A percentile compares a stretch with the other conserved stretches of the same genome.
Conservation (phyloP, 35 echinoderm and acorn worm species). For the Apostichopus japonicus region DNA sequence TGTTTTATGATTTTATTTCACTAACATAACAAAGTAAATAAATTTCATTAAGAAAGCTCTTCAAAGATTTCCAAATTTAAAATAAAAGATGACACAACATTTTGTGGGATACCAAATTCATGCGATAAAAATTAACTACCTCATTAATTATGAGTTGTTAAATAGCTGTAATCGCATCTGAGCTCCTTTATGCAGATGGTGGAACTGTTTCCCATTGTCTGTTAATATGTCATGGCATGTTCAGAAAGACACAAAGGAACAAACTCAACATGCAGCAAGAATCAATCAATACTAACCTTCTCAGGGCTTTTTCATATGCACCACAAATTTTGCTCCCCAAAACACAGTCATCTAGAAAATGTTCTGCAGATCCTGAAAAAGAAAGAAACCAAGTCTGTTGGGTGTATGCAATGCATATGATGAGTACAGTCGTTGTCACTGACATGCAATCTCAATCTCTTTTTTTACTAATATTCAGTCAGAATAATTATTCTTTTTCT, state of each 20-base stretch:
- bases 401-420: not conserved
- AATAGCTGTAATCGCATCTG: not conserved
- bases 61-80: no score
- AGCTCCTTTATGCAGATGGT: not conserved
- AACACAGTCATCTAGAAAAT: constrained; percentile 1
- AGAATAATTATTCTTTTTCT: no score
- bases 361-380: constrained; percentile 15
- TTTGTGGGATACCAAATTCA: not conserved
- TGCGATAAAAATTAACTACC: not conserved
- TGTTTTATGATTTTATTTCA: no score
- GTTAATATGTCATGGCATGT: not conserved
- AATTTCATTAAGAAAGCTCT: no score
- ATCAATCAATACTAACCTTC: not conserved
- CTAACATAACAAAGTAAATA: no score
- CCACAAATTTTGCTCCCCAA: constrained; percentile 7
- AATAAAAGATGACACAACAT: no score
- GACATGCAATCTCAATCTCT: no score
- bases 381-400: not conserved
- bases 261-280: not conserved
- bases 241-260: no score
- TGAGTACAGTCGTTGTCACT: no score
- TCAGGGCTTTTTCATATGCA: constrained; percentile 30
- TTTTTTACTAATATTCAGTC: no score
- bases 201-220: not conserved
- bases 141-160: not conserved